Evolutionary conservation across 2,113 vertebrate genomes (phyloP).

Genomic region (Empidonax traillii): DNA sequence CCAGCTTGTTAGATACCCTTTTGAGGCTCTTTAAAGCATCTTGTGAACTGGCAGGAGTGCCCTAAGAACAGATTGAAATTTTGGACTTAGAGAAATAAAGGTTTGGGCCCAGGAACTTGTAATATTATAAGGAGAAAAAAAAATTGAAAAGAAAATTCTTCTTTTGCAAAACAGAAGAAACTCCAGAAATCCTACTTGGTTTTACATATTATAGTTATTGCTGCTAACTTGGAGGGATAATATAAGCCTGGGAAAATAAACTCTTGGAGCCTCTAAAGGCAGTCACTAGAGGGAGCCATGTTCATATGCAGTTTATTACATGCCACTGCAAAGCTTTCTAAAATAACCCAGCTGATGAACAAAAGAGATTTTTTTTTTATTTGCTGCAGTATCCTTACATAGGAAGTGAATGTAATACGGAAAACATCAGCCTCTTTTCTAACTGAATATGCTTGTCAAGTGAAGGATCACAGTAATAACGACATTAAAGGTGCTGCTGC

Average conservation of each 20-base stretch:
- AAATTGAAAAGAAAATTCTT: not conserved
- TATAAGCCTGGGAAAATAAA: not conserved
- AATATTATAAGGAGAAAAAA: not conserved
- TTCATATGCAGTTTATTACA: not conserved
- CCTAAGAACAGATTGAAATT: not conserved
- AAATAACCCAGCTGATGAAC: not conserved
- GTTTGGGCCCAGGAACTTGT: not conserved
- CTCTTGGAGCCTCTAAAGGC: not conserved
- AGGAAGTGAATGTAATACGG: not conserved
- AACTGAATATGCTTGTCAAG: not conserved
- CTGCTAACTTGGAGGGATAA: not conserved
- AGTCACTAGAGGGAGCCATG: conserved; percentile 32
- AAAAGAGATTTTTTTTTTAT: not conserved
- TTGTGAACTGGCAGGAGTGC: not conserved
- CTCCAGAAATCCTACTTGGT: not conserved
- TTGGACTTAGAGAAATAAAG: not conserved
- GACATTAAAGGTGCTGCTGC: not conserved
- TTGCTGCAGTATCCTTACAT: not conserved
- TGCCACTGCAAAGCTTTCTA: not conserved
- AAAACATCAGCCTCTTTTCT: not conserved
- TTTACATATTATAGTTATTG: not conserved
- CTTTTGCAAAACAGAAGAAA: not conserved
- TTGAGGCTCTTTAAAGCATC: not conserved
- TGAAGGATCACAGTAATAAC: not conserved
- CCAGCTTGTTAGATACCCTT: not conserved